These are phyloP conservation scores for Erannis defoliaria DNA, from an alignment of 2,888 invertebrate species.

Conservation along the genomic window DNA sequence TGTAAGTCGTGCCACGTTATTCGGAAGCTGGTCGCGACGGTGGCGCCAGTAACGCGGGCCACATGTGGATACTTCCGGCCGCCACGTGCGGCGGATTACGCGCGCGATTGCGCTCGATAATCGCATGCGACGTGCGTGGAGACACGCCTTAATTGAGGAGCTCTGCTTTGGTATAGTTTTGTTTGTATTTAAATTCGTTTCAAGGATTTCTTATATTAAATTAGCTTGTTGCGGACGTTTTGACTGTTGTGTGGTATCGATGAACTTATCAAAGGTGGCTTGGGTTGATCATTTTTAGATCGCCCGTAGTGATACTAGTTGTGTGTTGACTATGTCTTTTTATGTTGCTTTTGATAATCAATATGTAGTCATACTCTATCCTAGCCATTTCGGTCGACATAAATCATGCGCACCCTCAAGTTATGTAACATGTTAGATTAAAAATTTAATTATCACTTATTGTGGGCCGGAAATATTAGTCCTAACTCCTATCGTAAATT, in stretches of 20 bases:
- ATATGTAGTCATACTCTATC: no score
- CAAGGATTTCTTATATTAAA: background rate
- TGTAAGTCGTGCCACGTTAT: slow-evolving; percentile 28
- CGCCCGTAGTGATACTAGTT: no score
- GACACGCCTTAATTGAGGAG: slow-evolving; percentile 27
- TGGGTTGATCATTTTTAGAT: no score
- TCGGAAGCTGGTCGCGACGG: slow-evolving; percentile 53
- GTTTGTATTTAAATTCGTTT: background rate
- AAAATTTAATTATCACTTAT: no score
- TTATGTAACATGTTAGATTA: no score
- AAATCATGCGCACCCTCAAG: no score
- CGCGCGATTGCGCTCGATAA: slow-evolving; percentile 59
- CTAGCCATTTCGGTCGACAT: no score
- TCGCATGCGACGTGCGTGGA: slow-evolving; percentile 52
- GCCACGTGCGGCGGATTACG: slow-evolving; percentile 63
- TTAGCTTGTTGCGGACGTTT: background rate
- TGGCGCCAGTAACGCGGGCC: slow-evolving; percentile 60
- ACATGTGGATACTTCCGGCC: slow-evolving; percentile 58
- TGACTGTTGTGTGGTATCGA: background rate
- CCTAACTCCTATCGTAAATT: no score
- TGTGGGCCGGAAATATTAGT: no score
- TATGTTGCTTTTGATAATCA: no score
- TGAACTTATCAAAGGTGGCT: background rate
- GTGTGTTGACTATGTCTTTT: no score
- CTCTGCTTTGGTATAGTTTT: slow-evolving; percentile 11